A percentile compares a stretch with the other conserved stretches of the same genome.
Evolutionary conservation across 2,113 vertebrate species (phyloP).

Genomic region (Callipepla squamata): DNA sequence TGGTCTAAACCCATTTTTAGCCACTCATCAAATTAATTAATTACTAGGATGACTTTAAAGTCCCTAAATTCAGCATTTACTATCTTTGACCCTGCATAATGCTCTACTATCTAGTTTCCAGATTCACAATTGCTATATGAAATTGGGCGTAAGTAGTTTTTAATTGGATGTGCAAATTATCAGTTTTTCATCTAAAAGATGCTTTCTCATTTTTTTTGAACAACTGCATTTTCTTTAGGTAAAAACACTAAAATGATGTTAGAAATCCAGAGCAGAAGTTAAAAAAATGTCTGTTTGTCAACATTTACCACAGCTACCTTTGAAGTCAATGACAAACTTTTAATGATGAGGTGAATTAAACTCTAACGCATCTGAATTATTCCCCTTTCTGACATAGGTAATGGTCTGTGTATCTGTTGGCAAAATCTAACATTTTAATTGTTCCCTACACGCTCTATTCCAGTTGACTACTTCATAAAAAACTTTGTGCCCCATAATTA

Average conservation of each 20-base stretch:
- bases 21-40: slow-evolving; percentile 58
- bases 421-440: not conserved
- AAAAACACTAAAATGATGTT: not conserved
- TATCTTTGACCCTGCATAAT: slow-evolving; percentile 12
- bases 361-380: not conserved
- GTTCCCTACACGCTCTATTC: not conserved
- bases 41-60: slow-evolving; percentile 16
- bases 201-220: slow-evolving; percentile 22
- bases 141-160: slow-evolving; percentile 26
- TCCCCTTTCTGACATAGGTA: not conserved
- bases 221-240: slow-evolving; percentile 13
- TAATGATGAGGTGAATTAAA: not conserved
- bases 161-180: slow-evolving; percentile 54
- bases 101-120: slow-evolving; percentile 1
- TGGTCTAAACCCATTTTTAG: slow-evolving; percentile 50
- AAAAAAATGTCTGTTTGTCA: not conserved
- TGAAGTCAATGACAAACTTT: not conserved
- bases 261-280: not conserved
- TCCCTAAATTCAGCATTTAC: not conserved
- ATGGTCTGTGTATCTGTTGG: not conserved
- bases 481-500: not conserved
- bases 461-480: not conserved
- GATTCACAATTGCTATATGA: slow-evolving; percentile 43
- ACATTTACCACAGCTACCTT: not conserved
- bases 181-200: slow-evolving; percentile 11